Evolutionary conservation across 2,888 invertebrate species (phyloP).

Genomic region (Norana najaformis): DNA sequence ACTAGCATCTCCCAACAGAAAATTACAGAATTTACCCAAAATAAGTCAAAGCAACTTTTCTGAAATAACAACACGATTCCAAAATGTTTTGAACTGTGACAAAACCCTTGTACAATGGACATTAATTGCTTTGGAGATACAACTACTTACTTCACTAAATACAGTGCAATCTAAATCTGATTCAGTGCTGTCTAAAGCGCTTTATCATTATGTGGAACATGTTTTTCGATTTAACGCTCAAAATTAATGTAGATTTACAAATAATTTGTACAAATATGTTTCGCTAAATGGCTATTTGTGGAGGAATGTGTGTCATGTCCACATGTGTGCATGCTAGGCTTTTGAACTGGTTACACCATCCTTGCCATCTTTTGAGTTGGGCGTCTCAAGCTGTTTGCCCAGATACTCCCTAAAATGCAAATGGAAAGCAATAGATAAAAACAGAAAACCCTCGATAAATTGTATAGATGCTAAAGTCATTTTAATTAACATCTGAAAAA

Average conservation of each 20-base stretch:
- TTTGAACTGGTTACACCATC: background rate
- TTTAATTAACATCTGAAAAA: background rate
- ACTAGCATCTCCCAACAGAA: background rate
- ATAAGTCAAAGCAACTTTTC: background rate
- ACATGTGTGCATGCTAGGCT: background rate
- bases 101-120: background rate
- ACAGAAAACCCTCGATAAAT: background rate
- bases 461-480: background rate
- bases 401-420: constrained; percentile 45
- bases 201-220: background rate
- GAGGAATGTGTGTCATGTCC: constrained; percentile 18
- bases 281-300: background rate
- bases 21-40: background rate
- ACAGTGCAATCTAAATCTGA: background rate
- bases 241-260: background rate
- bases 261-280: background rate
- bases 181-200: background rate
- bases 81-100: background rate
- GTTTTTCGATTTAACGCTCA: background rate
- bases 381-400: constrained; percentile 43
- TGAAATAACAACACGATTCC: background rate
- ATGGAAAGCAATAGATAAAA: background rate
- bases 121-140: background rate
- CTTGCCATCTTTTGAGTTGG: constrained; percentile 20
- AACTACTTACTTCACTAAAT: background rate